A percentile compares a stretch with the other conserved stretches of the same genome.
Conservation (phyloP, 92 coral and sea anemone species). For the Hydrozoanthus gracilis region DNA sequence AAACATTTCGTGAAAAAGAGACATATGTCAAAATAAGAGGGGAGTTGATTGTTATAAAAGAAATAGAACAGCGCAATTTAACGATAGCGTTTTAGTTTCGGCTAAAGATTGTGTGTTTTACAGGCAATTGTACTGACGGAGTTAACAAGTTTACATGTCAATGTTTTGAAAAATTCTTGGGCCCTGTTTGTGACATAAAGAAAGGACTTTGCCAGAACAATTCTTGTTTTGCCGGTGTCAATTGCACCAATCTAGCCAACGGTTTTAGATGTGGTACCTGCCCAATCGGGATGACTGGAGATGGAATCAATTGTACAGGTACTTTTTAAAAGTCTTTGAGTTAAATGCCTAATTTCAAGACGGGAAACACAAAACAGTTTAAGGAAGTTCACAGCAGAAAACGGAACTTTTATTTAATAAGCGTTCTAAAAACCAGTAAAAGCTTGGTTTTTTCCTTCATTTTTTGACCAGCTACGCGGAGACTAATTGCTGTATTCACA, state of each 20-base stretch:
- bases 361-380: background rate
- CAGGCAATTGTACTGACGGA: slow-evolving; percentile 16
- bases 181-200: slow-evolving; percentile 28
- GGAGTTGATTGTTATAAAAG: too few relatives aligned
- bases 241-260: slow-evolving; percentile 24
- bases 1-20: too few relatives aligned
- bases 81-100: too few relatives aligned
- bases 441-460: too few relatives aligned
- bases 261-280: slow-evolving; percentile 21
- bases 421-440: too few relatives aligned
- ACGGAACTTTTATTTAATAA: background rate
- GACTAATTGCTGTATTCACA: too few relatives aligned
- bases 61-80: too few relatives aligned
- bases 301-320: slow-evolving; percentile 28
- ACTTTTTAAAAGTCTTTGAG: background rate
- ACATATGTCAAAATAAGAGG: too few relatives aligned
- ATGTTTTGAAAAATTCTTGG: slow-evolving; percentile 9
- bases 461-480: too few relatives aligned
- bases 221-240: slow-evolving; percentile 19
- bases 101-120: background rate
- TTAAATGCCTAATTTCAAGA: background rate
- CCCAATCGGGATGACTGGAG: slow-evolving; percentile 17
- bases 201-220: slow-evolving; percentile 12
- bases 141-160: background rate
- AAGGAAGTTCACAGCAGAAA: background rate